Conservation (phyloP, 2,797 vertebrate species). For the Artibeus lituratus region DNA sequence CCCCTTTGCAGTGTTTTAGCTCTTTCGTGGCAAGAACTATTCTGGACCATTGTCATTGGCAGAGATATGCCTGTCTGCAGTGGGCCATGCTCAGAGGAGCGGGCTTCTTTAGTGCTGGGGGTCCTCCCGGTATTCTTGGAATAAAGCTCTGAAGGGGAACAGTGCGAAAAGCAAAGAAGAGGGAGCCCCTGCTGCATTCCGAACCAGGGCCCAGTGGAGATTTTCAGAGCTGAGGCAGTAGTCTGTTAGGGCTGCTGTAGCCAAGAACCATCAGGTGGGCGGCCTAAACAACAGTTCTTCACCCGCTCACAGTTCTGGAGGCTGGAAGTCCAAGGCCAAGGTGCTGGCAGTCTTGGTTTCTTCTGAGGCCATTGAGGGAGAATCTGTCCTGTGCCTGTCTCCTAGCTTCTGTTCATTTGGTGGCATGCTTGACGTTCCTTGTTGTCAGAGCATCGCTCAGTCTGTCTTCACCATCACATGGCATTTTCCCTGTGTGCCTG, state of each 20-base stretch:
- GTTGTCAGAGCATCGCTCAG: accelerated
- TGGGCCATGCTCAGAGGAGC: accelerated
- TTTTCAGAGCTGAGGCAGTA: not conserved
- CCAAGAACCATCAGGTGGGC: accelerated
- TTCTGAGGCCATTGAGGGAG: not conserved
- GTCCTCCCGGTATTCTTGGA: not conserved
- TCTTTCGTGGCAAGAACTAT: not conserved
- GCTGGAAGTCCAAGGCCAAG: not conserved
- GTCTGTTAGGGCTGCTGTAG: not conserved
- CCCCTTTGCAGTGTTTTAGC: not conserved
- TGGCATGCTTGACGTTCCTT: accelerated
- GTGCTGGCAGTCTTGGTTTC: not conserved
- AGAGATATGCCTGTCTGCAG: not conserved
- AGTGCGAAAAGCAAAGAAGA: not conserved
- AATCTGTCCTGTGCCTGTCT: accelerated
- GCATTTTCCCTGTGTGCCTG: accelerated
- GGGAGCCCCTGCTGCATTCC: not conserved
- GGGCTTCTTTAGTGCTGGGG: not conserved
- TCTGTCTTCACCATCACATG: not conserved
- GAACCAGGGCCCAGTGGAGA: not conserved
- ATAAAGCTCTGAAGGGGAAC: not conserved
- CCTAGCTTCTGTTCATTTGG: not conserved
- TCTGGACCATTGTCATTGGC: not conserved
- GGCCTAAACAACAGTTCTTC: accelerated
- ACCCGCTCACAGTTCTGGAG: accelerated